These are phyloP conservation scores for Glyptemys insculpta DNA, from an alignment of 2,797 vertebrate species.

Conservation along the genomic window DNA sequence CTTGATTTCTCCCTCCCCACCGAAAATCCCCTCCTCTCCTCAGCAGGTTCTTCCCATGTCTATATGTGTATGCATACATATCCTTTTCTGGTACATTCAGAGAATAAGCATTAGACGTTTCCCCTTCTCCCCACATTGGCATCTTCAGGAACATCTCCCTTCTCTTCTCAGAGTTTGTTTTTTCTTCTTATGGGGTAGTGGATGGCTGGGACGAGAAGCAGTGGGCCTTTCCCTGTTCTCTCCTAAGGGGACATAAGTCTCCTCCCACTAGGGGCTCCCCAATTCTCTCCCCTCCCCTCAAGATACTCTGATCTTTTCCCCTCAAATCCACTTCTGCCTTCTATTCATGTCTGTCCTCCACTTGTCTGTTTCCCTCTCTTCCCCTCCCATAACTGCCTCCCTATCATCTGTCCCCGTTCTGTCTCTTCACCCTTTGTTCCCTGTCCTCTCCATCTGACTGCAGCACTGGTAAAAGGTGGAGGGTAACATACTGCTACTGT, in stretches of 20 bases:
- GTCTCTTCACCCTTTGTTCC: not conserved
- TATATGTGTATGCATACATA: not conserved
- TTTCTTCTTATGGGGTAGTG: no score
- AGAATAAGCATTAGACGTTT: no score
- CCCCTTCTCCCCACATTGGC: not conserved
- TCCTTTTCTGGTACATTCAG: not conserved
- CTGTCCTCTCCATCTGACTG: not conserved
- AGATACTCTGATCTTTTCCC: not conserved
- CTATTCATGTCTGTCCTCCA: not conserved
- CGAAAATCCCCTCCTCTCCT: not conserved
- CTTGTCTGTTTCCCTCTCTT: no score
- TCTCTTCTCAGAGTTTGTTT: no score
- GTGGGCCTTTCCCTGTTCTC: not conserved
- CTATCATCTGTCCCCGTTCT: not conserved
- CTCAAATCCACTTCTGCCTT: not conserved
- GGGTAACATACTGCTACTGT: not conserved
- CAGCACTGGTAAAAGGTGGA: not conserved
- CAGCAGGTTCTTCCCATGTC: not conserved
- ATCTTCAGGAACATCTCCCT: not conserved
- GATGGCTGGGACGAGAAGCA: not conserved
- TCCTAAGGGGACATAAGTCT: not conserved
- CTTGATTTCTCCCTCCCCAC: not conserved
- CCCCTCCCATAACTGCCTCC: no score
- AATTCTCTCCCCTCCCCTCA: not conserved
- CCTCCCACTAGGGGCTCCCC: no score